Evolutionary conservation across 2,888 invertebrate genomes (phyloP).

Genomic region (Drosophila fungiperda): DNA sequence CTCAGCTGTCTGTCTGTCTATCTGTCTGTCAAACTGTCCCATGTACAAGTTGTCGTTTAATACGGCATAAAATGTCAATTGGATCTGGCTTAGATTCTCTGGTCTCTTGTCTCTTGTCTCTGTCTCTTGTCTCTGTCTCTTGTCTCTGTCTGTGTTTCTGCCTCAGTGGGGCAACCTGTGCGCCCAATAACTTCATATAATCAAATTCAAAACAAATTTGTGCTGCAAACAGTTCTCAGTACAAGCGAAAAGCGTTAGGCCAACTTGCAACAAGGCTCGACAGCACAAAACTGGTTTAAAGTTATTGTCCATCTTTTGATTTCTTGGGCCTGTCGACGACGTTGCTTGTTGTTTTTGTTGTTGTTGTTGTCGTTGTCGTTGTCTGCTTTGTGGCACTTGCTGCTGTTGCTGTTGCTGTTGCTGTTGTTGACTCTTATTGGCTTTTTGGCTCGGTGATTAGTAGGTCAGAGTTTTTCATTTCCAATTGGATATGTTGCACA

Average conservation of each 20-base stretch:
- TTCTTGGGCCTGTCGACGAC: conserved; percentile 71
- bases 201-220: conserved; percentile 81
- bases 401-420: conserved; percentile 35
- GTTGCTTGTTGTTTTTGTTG: conserved; percentile 39
- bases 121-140: background rate
- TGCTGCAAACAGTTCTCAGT: conserved; percentile 55
- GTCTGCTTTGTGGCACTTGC: conserved; percentile 63
- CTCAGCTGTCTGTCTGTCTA: conserved; percentile 32
- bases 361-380: conserved; percentile 55
- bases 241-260: conserved; percentile 49
- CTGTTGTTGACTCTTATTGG: conserved; percentile 74
- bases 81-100: conserved; percentile 45
- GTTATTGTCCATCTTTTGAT: conserved; percentile 81
- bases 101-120: conserved; percentile 1
- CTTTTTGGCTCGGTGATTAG: conserved; percentile 80
- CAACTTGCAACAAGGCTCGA: conserved; percentile 70
- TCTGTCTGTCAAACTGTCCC: conserved; percentile 37
- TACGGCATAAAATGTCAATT: conserved; percentile 78
- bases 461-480: conserved; percentile 81
- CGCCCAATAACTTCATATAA: conserved; percentile 64
- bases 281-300: conserved; percentile 74
- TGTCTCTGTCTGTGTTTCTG: conserved; percentile 4
- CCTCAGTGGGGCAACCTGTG: conserved; percentile 54
- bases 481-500: conserved; percentile 81
- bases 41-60: conserved; percentile 63